Evolutionary conservation across 2,888 invertebrate species (phyloP).

Genomic region (Dryobotodes eremita): DNA sequence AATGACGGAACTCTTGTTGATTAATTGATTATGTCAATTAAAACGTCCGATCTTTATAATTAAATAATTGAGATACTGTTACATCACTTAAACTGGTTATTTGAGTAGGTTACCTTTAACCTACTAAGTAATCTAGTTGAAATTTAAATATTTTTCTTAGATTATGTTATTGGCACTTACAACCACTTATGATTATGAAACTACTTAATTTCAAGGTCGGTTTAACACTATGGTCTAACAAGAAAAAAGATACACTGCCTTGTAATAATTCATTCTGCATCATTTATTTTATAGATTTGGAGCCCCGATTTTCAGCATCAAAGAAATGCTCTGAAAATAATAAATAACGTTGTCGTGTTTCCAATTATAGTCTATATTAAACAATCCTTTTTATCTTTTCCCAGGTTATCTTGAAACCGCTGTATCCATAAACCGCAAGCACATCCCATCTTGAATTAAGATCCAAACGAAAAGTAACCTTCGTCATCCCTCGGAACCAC

Average conservation of each 20-base stretch:
- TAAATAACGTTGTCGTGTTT: too few relatives aligned
- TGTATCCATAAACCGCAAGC: constrained; percentile 24
- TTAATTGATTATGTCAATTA: constrained; percentile 3
- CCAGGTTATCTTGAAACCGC: constrained; percentile 41
- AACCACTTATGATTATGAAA: background rate
- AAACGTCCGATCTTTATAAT: background rate
- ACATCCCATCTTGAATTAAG: constrained; percentile 27
- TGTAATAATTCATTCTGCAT: background rate
- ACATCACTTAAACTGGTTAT: background rate
- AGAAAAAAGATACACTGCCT: background rate
- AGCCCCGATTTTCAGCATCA: background rate
- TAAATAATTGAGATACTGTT: background rate
- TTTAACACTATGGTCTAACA: background rate
- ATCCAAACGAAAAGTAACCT: constrained; percentile 21
- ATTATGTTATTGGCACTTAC: background rate
- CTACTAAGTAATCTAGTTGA: background rate
- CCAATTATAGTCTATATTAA: background rate
- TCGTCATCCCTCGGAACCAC: constrained; percentile 12
- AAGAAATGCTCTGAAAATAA: too few relatives aligned
- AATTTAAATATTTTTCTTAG: background rate
- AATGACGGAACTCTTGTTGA: constrained; percentile 7
- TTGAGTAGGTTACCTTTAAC: background rate
- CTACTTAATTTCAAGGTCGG: constrained; percentile 7
- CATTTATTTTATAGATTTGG: background rate
- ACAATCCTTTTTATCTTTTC: constrained; percentile 10